A percentile compares a stretch with the other conserved stretches of the same genome.
phyloP scores from a whole-genome alignment of 2,797 vertebrate species.

The Argya squamiceps region DNA sequence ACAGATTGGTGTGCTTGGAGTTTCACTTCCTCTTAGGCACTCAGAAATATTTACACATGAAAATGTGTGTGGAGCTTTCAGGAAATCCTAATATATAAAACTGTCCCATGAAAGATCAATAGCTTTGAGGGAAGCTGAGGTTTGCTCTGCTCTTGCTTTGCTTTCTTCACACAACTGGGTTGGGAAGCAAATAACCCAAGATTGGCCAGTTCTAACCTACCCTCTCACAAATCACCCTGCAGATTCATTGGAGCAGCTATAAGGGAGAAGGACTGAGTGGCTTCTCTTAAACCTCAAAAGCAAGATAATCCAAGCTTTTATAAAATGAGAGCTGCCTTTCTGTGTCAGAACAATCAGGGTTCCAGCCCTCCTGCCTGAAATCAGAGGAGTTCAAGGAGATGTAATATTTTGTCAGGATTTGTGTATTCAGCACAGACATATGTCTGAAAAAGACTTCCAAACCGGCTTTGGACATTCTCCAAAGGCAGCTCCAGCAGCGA shows the following conservation, averaged over 20 bases:
- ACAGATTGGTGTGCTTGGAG: not conserved
- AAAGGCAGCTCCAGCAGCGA: not conserved
- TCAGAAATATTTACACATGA: not conserved
- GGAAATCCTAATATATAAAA: not conserved
- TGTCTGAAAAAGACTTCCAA: not conserved
- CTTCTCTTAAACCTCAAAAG: not conserved
- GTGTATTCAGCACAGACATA: not conserved
- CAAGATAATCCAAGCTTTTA: not conserved
- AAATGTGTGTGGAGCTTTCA: not conserved
- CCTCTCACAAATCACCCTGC: not conserved
- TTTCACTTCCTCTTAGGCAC: not conserved
- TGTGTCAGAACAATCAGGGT: not conserved
- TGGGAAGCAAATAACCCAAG: not conserved
- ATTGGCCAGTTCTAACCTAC: fast-evolving
- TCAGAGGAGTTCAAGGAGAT: not conserved
- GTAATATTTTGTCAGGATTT: not conserved
- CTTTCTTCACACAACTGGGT: not conserved
- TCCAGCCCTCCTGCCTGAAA: not conserved
- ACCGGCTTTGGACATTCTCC: not conserved
- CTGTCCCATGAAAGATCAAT: not conserved
- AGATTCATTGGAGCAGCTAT: not conserved
- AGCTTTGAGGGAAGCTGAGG: not conserved
- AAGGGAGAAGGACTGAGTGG: not conserved
- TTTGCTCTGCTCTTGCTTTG: not conserved
- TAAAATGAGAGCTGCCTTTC: not conserved